Conservation (phyloP, 2,888 invertebrate genomes). For the Lumbricus terrestris region DNA sequence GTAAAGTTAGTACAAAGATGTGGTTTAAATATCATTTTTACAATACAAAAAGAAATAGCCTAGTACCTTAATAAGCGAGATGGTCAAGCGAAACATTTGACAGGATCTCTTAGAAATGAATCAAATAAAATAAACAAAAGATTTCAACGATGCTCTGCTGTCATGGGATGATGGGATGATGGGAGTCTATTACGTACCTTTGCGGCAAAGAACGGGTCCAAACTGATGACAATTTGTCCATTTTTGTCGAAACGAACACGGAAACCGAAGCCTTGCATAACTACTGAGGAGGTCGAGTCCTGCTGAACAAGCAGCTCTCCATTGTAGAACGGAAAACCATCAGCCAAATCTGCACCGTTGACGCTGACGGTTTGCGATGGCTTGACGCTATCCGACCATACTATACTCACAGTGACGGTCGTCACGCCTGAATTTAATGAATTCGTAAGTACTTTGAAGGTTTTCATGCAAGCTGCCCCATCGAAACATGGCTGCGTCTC, state of each 20-base stretch:
- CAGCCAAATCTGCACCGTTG: conserved; percentile 19
- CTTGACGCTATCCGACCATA: not conserved
- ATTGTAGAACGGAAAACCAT: conserved; percentile 27
- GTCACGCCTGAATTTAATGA: not conserved
- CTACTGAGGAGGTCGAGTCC: conserved; percentile 15
- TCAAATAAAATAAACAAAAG: not conserved
- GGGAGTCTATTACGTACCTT: conserved; percentile 13
- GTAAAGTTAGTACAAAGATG: too few relatives aligned
- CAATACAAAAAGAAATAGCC: not conserved
- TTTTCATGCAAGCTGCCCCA: not conserved
- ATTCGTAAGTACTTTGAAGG: not conserved
- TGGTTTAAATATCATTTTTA: too few relatives aligned
- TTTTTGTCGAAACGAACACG: conserved; percentile 19
- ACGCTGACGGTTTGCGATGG: not conserved
- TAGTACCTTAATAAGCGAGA: not conserved
- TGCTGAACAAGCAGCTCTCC: conserved; percentile 22
- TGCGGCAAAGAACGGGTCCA: conserved; percentile 30
- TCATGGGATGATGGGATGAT: not conserved
- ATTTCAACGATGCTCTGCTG: too few relatives aligned
- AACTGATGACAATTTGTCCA: conserved; percentile 26
- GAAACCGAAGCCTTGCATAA: conserved; percentile 29
- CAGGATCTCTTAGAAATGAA: not conserved
- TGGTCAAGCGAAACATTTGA: not conserved
- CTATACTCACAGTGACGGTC: not conserved
- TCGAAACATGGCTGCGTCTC: not conserved